Evolutionary conservation across 2,888 invertebrate genomes (phyloP), one percentile per base, ranked within the genome.

Genomic region (Eupithecia insigniata): DNA sequence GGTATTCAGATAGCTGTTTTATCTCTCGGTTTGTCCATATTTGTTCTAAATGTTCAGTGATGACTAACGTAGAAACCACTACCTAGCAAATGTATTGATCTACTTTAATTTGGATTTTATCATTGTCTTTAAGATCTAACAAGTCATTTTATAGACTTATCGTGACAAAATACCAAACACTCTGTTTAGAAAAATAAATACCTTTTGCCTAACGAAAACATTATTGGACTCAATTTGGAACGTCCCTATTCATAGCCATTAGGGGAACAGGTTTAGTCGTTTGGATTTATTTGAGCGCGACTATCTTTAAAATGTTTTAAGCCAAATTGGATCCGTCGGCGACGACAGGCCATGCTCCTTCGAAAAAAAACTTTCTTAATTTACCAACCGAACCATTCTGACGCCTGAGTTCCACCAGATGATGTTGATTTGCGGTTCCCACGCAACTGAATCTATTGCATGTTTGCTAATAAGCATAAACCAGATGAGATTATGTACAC

Each of bases 401-500:
- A 80, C 71, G 79, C 77, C 80, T 78, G 75, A 78, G 36, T 73
- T 76, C 73, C 70, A 75, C 80, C 85, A 88, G 83, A 85, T 85
- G 87, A 85, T 82, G 77, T 85, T 85, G 80, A 82, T 86, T 83
- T 84, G 83, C 75, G 78, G 81, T 92, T 93, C 93, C 90, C 93
- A 93, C 92, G 92, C 78, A 78, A 79, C 78, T 78, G 82, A 81
- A 80, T 82, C 82, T 81, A 81, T 85, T 86, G 86, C 85, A 84
- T 85, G 84, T 80, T 82, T 83, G 83, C 86, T 90, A 91, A 92
- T 91, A 89, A 89, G 87, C 82, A 84, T 82, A 82, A 81, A 82
- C 86, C 87, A 87, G 90, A 92, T 91, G 87, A 88, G 86, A 90
- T 92, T 90, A 89, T 89, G 78, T 79, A 77, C 81, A 83, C 85